Evolutionary conservation across 2,113 vertebrate genomes (phyloP).

Genomic region (Oncorhynchus gorbuscha): DNA sequence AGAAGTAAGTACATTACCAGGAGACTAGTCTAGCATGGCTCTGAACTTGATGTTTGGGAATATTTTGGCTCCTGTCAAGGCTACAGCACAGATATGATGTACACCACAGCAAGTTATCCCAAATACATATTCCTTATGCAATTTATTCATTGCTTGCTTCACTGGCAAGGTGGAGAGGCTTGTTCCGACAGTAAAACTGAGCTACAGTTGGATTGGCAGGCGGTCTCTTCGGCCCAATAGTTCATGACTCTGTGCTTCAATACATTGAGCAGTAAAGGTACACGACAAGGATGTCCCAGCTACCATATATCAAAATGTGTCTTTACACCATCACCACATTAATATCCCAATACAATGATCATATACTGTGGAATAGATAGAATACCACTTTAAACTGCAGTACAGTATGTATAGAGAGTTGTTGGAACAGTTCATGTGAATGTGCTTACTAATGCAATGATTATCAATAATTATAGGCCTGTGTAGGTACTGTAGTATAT

Average conservation of each 20-base stretch:
- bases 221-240: not conserved
- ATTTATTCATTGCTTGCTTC: constrained; percentile 13
- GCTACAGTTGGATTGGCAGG: not conserved
- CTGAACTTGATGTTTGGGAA: not conserved
- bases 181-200: not conserved
- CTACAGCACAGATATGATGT: not conserved
- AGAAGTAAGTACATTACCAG: not conserved
- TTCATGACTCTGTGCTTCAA: not conserved
- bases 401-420: too few relatives aligned
- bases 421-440: too few relatives aligned
- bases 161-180: not conserved
- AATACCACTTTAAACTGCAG: too few relatives aligned
- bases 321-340: not conserved
- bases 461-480: too few relatives aligned
- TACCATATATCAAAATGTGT: not conserved
- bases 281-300: not conserved
- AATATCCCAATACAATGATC: not conserved
- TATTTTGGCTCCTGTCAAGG: not conserved
- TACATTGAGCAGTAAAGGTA: not conserved
- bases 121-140: constrained; percentile 6
- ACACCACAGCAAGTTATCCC: not conserved
- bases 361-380: too few relatives aligned
- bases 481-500: not conserved
- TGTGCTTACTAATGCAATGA: too few relatives aligned
- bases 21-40: not conserved